A percentile compares a stretch with the other conserved stretches of the same genome.
phyloP scores from a whole-genome alignment of 2,888 invertebrate species.

The Cryptops parisi region DNA sequence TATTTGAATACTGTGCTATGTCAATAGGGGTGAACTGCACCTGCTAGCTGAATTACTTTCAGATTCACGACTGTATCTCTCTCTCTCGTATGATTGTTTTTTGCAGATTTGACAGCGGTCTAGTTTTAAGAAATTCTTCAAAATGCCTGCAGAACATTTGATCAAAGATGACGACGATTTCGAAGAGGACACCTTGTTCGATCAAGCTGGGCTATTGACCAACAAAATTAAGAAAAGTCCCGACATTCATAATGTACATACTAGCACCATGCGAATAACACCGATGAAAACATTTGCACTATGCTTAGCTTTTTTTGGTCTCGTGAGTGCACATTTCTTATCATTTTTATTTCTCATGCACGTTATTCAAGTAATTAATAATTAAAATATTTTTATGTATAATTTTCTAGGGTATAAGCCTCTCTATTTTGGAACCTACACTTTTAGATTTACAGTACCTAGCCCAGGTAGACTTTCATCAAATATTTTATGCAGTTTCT shows the following conservation, averaged over 20 bases:
- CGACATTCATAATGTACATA: constrained; percentile 21
- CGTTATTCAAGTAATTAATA: too few species aligned
- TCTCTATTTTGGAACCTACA: constrained; percentile 34
- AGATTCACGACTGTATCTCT: too few species aligned
- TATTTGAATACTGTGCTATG: too few species aligned
- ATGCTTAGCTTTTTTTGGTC: constrained; percentile 31
- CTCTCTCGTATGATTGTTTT: too few species aligned
- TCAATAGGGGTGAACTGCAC: too few species aligned
- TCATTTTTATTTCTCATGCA: too few species aligned
- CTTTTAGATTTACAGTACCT: constrained; percentile 30
- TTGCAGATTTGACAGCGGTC: too few species aligned
- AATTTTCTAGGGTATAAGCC: constrained; percentile 31
- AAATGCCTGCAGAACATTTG: constrained; percentile 10
- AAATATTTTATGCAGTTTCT: constrained; percentile 31
- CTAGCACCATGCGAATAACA: constrained; percentile 23
- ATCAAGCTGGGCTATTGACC: constrained; percentile 29
- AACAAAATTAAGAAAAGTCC: constrained; percentile 21
- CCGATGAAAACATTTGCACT: constrained; percentile 31
- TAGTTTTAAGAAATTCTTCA: too few species aligned
- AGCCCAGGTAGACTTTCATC: constrained; percentile 26
- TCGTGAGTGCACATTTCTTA: constrained; percentile 26
- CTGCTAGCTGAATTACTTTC: too few species aligned
- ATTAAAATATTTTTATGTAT: too few species aligned
- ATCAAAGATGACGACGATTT: constrained; percentile 25
- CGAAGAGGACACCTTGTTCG: constrained; percentile 32